Conservation (phyloP, 2,113 vertebrate genomes). For the Dipodomys spectabilis region DNA sequence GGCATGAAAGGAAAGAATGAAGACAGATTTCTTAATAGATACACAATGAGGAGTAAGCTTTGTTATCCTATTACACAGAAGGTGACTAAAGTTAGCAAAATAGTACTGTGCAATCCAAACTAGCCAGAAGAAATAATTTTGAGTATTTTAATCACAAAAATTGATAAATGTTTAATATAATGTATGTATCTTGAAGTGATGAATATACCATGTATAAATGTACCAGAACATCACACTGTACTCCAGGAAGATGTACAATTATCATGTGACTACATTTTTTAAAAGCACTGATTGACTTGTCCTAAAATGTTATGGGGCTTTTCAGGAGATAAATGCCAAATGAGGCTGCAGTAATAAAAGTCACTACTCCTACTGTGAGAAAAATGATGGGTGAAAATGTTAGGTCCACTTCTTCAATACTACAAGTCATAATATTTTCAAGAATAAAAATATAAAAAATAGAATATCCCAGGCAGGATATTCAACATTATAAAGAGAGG, state of each 20-base stretch:
- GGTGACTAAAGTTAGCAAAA: too few relatives aligned
- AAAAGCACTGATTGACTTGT: neutral
- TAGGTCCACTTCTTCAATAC: neutral
- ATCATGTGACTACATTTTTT: neutral
- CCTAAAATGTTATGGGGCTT: neutral
- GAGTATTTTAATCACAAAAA: neutral
- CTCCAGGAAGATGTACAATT: neutral
- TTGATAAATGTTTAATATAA: neutral
- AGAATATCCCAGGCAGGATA: neutral
- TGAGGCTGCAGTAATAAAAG: neutral
- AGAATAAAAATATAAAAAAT: neutral
- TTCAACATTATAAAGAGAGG: neutral
- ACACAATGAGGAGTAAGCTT: too few relatives aligned
- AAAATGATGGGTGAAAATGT: neutral
- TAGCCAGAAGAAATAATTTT: neutral
- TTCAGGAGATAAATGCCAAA: neutral
- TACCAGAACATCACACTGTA: neutral
- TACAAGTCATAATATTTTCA: neutral
- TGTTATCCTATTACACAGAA: too few relatives aligned
- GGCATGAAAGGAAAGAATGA: neutral
- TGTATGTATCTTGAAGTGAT: neutral
- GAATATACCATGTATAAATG: neutral
- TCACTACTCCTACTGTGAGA: neutral
- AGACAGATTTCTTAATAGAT: too few relatives aligned
- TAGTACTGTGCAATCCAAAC: too few relatives aligned